A percentile compares a stretch with the other conserved stretches of the same genome.
Conservation (phyloP, 2,113 vertebrate species). For the Lontra canadensis region DNA sequence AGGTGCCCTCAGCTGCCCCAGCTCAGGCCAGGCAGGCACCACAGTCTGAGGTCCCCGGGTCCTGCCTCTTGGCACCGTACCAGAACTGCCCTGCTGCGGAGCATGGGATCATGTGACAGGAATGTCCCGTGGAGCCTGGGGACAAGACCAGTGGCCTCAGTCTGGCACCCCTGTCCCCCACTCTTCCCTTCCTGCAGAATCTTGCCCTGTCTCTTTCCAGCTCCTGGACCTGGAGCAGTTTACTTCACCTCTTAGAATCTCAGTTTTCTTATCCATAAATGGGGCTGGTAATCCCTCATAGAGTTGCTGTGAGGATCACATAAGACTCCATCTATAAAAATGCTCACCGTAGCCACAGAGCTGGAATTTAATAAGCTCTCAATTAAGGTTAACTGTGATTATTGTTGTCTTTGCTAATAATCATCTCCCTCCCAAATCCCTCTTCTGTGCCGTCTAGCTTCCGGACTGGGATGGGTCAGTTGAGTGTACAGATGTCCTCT, state of each 20-base stretch:
- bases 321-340: slow-evolving; percentile 65
- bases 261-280: slow-evolving; percentile 56
- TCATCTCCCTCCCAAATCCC: not conserved
- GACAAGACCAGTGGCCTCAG: not conserved
- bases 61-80: not conserved
- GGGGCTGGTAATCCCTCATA: slow-evolving; percentile 51
- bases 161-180: not conserved
- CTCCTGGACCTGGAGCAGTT: not conserved
- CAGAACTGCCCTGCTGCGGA: not conserved
- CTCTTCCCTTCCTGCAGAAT: not conserved
- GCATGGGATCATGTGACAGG: not conserved
- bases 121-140: not conserved
- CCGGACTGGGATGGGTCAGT: not conserved
- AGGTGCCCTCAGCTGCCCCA: slow-evolving; percentile 66
- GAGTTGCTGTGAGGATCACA: slow-evolving; percentile 38
- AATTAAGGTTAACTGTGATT: slow-evolving; percentile 64
- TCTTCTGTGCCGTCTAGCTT: slow-evolving; percentile 51
- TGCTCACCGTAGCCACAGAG: slow-evolving; percentile 59
- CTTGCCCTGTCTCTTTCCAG: slow-evolving; percentile 32
- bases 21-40: not conserved
- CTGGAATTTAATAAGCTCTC: slow-evolving; percentile 46
- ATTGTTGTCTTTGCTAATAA: slow-evolving; percentile 68
- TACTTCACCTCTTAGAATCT: slow-evolving; percentile 45
- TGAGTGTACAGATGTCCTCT: not conserved
- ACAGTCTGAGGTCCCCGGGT: not conserved